These are phyloP conservation scores for Odontophorus gujanensis DNA, from an alignment of 2,113 vertebrate species.

Conservation along the genomic window DNA sequence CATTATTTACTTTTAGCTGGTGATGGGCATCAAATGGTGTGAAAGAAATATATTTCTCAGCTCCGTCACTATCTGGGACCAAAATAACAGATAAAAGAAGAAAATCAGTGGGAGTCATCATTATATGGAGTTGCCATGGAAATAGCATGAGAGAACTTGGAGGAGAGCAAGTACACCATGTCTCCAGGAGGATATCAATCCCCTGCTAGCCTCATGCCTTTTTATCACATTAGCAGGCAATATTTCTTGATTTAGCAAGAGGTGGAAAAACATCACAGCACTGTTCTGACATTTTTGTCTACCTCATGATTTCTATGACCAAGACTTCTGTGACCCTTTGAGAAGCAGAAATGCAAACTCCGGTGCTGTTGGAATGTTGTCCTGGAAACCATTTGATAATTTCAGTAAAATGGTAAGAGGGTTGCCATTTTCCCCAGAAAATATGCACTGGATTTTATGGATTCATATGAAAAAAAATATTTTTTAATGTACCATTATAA, in stretches of 20 bases:
- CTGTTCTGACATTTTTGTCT: constrained; percentile 28
- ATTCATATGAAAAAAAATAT: not conserved
- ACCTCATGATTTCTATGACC: constrained; percentile 15
- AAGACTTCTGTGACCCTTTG: not conserved
- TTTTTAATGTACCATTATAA: not conserved
- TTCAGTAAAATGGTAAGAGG: not conserved
- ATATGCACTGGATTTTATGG: not conserved
- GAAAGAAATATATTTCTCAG: constrained; percentile 76
- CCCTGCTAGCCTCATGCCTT: constrained; percentile 41
- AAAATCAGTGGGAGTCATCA: constrained; percentile 61
- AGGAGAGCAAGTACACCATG: constrained; percentile 32
- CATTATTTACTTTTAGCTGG: constrained; percentile 73
- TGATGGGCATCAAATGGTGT: constrained; percentile 48
- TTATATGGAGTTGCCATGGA: constrained; percentile 63
- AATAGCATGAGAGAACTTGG: constrained; percentile 55
- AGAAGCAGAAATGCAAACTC: not conserved
- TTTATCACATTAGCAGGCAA: constrained; percentile 47
- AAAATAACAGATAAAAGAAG: constrained; percentile 77
- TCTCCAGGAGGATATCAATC: constrained; percentile 56
- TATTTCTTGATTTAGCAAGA: constrained; percentile 39
- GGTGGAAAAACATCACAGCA: constrained; percentile 56
- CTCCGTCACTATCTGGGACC: constrained; percentile 74
- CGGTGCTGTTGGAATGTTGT: constrained; percentile 1
- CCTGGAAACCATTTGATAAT: constrained; percentile 15
- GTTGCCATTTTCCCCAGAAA: not conserved